Evolutionary conservation across 2,797 vertebrate genomes (phyloP).

Genomic region (Cyclura pinguis): DNA sequence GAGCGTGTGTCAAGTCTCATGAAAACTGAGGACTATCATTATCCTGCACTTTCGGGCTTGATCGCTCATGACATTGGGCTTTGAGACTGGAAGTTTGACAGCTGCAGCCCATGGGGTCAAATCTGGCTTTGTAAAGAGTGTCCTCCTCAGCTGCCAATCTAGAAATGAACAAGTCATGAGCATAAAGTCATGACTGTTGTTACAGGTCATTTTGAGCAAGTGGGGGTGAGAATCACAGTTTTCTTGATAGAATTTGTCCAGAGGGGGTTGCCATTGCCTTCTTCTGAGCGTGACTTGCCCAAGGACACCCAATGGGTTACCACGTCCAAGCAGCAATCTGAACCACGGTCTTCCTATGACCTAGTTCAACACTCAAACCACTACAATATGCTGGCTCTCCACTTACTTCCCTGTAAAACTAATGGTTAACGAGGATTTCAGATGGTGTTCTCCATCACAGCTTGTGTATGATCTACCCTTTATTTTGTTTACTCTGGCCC

Average conservation of each 20-base stretch:
- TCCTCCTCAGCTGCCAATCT: not conserved
- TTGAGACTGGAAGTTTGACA: not conserved
- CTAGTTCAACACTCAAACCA: not conserved
- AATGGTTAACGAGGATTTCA: slow-evolving; percentile 18
- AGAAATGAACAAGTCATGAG: not conserved
- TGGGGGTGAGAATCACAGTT: too few species aligned
- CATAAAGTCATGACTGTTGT: not conserved
- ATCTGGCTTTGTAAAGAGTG: not conserved
- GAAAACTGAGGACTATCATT: not conserved
- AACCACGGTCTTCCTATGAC: too few species aligned
- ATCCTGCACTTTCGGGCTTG: not conserved
- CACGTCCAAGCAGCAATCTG: too few species aligned
- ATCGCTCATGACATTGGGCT: not conserved
- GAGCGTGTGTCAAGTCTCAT: not conserved
- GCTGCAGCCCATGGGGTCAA: not conserved
- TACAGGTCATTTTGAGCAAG: not conserved
- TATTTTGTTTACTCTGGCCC: not conserved
- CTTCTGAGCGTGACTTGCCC: too few species aligned
- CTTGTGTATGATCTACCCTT: slow-evolving; percentile 1
- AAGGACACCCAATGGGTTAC: too few species aligned
- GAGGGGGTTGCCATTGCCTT: too few species aligned
- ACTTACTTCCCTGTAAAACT: not conserved
- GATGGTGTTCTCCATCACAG: not conserved
- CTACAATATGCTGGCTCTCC: not conserved
- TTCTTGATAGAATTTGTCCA: too few species aligned